Conservation (phyloP, 2,888 invertebrate genomes). For the Lasioglossum leucozonium region DNA sequence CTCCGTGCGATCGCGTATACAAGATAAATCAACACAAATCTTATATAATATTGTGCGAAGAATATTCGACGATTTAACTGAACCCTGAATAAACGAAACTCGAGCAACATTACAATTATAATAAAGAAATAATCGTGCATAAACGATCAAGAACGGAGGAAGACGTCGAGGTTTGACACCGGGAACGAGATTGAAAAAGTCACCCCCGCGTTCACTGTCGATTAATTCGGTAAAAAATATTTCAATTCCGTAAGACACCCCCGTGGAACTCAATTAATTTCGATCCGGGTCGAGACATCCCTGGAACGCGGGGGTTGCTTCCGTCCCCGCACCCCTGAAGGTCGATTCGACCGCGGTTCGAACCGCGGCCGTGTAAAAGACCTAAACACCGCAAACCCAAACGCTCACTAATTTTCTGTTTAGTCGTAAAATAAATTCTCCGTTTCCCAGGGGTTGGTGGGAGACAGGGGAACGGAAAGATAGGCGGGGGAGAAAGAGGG, state of each 20-base stretch:
- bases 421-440: constrained; percentile 84
- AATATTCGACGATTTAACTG: neutral
- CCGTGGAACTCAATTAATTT: constrained; percentile 73
- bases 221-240: constrained; percentile 35
- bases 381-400: constrained; percentile 81
- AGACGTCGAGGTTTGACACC: neutral
- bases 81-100: too few species aligned
- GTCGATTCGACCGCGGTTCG: constrained; percentile 47
- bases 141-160: neutral
- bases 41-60: neutral
- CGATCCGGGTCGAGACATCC: constrained; percentile 56
- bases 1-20: too few species aligned
- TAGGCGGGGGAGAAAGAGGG: neutral
- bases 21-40: too few species aligned
- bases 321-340: constrained; percentile 19
- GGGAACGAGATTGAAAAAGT: neutral
- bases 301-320: constrained; percentile 20
- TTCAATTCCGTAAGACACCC: constrained; percentile 49
- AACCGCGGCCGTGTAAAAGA: constrained; percentile 64
- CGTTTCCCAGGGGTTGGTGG: constrained; percentile 17
- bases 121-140: neutral
- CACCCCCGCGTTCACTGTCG: neutral
- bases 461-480: neutral
- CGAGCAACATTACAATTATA: too few species aligned
- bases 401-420: constrained; percentile 84